A percentile compares a stretch with the other conserved stretches of the same genome.
Conservation (phyloP, 2,797 vertebrate species). For the Momotus momota region DNA sequence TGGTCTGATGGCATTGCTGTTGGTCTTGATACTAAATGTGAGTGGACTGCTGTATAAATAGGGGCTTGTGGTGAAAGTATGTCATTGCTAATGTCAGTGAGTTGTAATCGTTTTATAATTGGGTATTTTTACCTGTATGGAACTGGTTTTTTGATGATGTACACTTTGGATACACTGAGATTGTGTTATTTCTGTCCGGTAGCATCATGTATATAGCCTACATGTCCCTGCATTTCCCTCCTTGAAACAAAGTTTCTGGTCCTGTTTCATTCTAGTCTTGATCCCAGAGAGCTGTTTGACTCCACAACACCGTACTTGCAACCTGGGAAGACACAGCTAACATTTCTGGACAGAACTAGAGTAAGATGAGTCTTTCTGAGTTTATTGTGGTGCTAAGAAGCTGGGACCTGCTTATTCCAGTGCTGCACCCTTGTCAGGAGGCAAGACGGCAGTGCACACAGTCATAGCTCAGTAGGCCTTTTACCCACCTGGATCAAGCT, state of each 20-base stretch:
- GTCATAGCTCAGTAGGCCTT: background rate
- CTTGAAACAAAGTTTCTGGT: background rate
- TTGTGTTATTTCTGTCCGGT: background rate
- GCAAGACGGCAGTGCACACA: conserved; percentile 12
- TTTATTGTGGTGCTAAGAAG: background rate
- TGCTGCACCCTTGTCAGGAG: conserved; percentile 19
- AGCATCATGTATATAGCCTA: background rate
- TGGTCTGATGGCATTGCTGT: background rate
- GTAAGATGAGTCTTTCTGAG: background rate
- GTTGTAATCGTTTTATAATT: background rate
- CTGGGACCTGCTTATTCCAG: background rate
- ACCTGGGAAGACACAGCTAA: background rate
- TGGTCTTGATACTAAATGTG: background rate
- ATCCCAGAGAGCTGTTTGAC: background rate
- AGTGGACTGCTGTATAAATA: background rate
- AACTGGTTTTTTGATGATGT: background rate
- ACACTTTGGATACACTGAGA: background rate
- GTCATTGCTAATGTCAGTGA: background rate
- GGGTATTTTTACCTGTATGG: background rate
- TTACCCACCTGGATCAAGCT: conserved; percentile 1
- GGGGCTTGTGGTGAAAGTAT: background rate
- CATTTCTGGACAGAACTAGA: background rate
- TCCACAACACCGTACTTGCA: background rate
- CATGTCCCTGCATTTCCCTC: background rate
- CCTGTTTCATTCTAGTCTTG: background rate